phyloP scores from a whole-genome alignment of 2,888 invertebrate species.

The Ichneumon xanthorius region DNA sequence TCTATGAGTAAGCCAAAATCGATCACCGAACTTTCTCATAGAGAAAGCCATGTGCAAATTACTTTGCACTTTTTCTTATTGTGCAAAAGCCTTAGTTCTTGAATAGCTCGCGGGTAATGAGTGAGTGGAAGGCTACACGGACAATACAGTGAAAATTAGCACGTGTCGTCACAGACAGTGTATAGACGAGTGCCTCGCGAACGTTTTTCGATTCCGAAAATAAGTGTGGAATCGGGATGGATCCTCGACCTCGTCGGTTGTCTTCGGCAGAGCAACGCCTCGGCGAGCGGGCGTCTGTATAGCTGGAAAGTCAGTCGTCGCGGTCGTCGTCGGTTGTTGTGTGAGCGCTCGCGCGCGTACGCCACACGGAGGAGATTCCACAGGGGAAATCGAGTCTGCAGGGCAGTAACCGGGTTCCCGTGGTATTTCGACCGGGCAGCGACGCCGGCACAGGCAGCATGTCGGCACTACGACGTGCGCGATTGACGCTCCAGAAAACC shows the following conservation, averaged over 20 bases:
- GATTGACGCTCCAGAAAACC: constrained; percentile 54
- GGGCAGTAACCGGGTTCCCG: constrained; percentile 65
- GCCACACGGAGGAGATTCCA: constrained; percentile 67
- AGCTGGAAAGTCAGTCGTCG: constrained; percentile 58
- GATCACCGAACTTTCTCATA: too few species aligned
- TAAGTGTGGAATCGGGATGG: background rate
- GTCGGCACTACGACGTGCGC: constrained; percentile 36
- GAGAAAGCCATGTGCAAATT: too few species aligned
- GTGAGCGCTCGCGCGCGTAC: constrained; percentile 37
- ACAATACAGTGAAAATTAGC: background rate
- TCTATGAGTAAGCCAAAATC: too few species aligned
- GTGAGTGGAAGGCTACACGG: background rate
- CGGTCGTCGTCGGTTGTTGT: constrained; percentile 19
- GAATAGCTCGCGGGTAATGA: too few species aligned
- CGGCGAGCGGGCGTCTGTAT: background rate
- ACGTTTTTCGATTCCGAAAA: background rate
- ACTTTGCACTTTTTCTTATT: too few species aligned
- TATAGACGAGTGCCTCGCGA: too few species aligned
- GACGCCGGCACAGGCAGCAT: constrained; percentile 1
- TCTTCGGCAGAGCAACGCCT: background rate
- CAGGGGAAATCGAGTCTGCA: constrained; percentile 74
- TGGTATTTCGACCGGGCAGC: constrained; percentile 64
- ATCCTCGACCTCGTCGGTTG: background rate
- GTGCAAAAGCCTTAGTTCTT: too few species aligned
- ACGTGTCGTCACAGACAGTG: background rate